These are phyloP conservation scores for Gasteruption jaculator DNA, from an alignment of 2,888 invertebrate species.

Conservation along the genomic window DNA sequence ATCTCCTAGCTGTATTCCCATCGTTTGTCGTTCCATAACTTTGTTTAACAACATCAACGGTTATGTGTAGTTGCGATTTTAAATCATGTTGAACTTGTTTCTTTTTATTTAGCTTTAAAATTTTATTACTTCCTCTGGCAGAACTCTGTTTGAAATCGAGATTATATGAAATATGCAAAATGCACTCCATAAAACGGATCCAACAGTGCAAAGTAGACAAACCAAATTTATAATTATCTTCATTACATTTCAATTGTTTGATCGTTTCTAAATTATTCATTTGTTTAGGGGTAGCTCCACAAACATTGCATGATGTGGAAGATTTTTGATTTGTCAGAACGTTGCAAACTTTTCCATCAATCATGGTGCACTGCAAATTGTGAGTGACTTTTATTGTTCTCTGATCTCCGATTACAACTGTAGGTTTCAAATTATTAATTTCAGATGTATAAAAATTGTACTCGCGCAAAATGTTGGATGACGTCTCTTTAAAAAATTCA, in stretches of 20 bases:
- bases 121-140: conserved; percentile 9
- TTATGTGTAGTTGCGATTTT: conserved; percentile 12
- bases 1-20: conserved; percentile 13
- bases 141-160: conserved; percentile 10
- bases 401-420: neutral
- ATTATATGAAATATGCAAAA: conserved; percentile 12
- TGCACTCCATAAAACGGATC: conserved; percentile 13
- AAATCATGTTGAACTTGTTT: conserved; percentile 11
- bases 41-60: conserved; percentile 14
- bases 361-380: conserved; percentile 15
- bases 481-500: conserved; percentile 15
- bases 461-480: conserved; percentile 2
- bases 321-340: conserved; percentile 12
- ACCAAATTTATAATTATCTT: conserved; percentile 15
- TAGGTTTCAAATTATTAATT: conserved; percentile 10
- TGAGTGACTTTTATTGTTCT: conserved; percentile 12
- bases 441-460: conserved; percentile 14
- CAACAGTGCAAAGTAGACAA: conserved; percentile 13
- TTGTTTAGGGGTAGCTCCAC: conserved; percentile 11
- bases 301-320: conserved; percentile 15
- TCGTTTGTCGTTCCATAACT: conserved; percentile 9
- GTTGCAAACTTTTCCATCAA: conserved; percentile 16
- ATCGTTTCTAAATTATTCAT: conserved; percentile 14
- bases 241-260: conserved; percentile 5
- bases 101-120: conserved; percentile 8